These are phyloP conservation scores for Ictalurus punctatus DNA, from an alignment of 2,113 vertebrate species.

Conservation along the genomic window DNA sequence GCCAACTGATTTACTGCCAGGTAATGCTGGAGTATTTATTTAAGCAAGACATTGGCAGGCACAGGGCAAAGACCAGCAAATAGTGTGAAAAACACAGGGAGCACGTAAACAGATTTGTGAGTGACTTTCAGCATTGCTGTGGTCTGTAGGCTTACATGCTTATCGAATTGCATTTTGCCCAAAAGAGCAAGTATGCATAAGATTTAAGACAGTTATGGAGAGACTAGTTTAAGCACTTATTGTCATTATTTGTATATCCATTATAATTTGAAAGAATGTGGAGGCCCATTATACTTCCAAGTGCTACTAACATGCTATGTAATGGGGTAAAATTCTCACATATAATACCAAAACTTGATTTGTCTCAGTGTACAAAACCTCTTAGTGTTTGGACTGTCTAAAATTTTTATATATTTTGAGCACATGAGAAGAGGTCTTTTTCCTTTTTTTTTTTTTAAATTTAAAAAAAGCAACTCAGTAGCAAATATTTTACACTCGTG, in stretches of 20 bases:
- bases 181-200: not conserved
- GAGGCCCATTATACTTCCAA: not conserved
- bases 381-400: not conserved
- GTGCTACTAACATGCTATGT: not conserved
- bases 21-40: slow-evolving; percentile 35
- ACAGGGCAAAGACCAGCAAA: slow-evolving; percentile 35
- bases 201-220: not conserved
- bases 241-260: not conserved
- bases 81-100: slow-evolving; percentile 32
- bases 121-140: not conserved
- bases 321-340: not conserved
- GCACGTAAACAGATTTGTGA: not conserved
- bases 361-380: not conserved
- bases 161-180: not conserved
- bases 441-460: too few species aligned
- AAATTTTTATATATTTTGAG: not conserved
- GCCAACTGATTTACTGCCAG: slow-evolving; percentile 22
- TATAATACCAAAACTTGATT: not conserved
- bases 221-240: not conserved
- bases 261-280: not conserved
- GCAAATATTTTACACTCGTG: not conserved
- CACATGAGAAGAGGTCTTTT: not conserved
- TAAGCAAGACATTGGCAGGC: slow-evolving; percentile 33
- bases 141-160: not conserved
- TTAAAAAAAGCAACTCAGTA: not conserved